A percentile compares a stretch with the other conserved stretches of the same genome.
phyloP scores from a whole-genome alignment of 1,140 invertebrate genomes.

The Galleria mellonella region DNA sequence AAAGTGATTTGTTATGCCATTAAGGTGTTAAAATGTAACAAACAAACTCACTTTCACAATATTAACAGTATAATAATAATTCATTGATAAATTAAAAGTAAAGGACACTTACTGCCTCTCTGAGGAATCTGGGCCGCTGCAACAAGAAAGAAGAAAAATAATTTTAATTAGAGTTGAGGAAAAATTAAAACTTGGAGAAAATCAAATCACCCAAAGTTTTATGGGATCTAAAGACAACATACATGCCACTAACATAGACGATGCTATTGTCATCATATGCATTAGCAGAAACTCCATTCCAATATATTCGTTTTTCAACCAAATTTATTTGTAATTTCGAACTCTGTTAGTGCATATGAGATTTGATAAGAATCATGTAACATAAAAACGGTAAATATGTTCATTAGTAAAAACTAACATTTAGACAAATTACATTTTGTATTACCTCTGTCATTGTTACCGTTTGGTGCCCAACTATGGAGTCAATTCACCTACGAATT shows the following conservation, averaged over 20 bases:
- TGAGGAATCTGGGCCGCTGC: conserved; percentile 92
- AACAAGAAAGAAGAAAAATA: conserved; percentile 73
- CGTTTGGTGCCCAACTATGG: no score
- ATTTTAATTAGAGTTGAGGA: conserved; percentile 2
- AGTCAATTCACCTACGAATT: no score
- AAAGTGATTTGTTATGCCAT: no score
- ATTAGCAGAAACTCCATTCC: conserved; percentile 10
- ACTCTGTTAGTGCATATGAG: not conserved
- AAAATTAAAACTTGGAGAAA: no score
- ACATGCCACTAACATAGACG: conserved; percentile 57
- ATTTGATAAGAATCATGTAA: not conserved
- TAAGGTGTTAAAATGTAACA: no score
- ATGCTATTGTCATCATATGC: conserved; percentile 24
- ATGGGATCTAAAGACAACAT: conserved; percentile 45
- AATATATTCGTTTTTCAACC: no score
- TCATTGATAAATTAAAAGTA: no score
- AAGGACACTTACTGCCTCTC: conserved; percentile 84
- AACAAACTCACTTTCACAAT: no score
- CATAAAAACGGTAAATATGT: conserved; percentile 1
- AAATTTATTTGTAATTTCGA: no score
- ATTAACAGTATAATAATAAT: no score
- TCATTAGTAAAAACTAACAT: not conserved
- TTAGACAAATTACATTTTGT: not conserved
- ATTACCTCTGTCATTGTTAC: no score
- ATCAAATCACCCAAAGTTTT: no score